These are phyloP conservation scores for Aramus guarauna DNA, from an alignment of 2,113 vertebrate species.

Conservation along the genomic window DNA sequence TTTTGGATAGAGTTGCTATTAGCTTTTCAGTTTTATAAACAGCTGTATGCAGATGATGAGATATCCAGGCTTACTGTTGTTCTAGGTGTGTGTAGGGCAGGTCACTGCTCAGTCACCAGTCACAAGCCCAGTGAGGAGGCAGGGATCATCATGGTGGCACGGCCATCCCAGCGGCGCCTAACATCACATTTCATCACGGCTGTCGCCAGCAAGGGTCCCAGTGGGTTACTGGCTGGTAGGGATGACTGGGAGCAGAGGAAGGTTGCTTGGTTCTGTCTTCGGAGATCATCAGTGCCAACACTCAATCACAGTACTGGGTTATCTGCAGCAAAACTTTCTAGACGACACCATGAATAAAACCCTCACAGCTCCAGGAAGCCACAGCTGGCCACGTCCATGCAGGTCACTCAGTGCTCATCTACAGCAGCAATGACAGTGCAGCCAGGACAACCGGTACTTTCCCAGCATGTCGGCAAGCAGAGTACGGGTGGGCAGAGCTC, in stretches of 20 bases:
- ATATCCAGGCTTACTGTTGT: neutral
- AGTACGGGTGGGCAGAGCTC: neutral
- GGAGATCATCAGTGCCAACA: neutral
- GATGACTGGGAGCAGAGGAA: neutral
- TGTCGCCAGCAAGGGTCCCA: neutral
- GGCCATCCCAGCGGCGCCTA: fast-evolving
- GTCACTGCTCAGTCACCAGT: neutral
- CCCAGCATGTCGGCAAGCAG: fast-evolving
- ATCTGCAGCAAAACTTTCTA: neutral
- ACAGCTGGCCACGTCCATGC: fast-evolving
- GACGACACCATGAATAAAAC: neutral
- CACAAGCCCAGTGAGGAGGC: neutral
- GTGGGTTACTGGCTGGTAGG: neutral
- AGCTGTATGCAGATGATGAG: neutral
- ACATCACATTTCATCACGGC: fast-evolving
- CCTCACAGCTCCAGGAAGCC: neutral
- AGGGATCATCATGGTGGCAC: neutral
- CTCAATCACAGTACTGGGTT: too few relatives aligned
- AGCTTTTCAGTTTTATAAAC: neutral
- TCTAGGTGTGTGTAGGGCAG: neutral
- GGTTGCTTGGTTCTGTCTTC: neutral
- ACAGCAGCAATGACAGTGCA: neutral
- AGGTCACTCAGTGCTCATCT: neutral
- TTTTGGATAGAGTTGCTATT: neutral
- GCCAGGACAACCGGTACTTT: neutral